Evolutionary conservation across 2,797 vertebrate genomes (phyloP).

Genomic region (Hypotaenidia philippensis): DNA sequence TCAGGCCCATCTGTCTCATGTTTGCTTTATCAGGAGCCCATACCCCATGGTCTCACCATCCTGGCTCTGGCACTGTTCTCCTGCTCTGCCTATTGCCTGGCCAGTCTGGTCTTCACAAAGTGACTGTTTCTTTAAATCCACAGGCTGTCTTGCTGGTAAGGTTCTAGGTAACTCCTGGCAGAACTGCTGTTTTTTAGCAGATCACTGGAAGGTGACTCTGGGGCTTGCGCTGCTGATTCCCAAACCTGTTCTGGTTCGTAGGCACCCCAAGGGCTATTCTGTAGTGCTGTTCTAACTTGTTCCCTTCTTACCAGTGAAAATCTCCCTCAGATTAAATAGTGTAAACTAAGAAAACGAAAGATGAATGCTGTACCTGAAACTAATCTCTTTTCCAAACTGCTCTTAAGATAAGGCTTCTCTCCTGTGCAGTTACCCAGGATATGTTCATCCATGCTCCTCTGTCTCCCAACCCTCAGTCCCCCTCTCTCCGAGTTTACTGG

Average conservation of each 20-base stretch:
- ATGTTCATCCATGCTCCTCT: neutral
- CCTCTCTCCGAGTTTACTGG: neutral
- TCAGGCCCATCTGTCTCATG: neutral
- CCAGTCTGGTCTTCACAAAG: neutral
- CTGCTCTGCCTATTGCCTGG: neutral
- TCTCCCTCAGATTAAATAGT: neutral
- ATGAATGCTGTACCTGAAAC: neutral
- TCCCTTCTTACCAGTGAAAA: neutral
- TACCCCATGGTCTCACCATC: neutral
- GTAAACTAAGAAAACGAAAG: neutral
- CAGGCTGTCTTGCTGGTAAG: neutral
- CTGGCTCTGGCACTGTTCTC: neutral
- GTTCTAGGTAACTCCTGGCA: neutral
- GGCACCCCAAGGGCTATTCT: neutral
- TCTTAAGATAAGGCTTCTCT: neutral
- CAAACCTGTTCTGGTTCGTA: neutral
- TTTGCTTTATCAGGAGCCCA: neutral
- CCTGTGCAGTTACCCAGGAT: neutral
- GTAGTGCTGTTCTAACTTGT: conserved; percentile 3
- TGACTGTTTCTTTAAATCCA: neutral
- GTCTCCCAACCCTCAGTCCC: neutral
- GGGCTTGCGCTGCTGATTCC: neutral
- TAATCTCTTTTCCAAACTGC: neutral
- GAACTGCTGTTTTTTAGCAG: neutral
- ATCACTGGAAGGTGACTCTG: neutral